These are phyloP conservation scores for Plusia festucae DNA, from an alignment of 2,888 invertebrate genomes.

Conservation along the genomic window DNA sequence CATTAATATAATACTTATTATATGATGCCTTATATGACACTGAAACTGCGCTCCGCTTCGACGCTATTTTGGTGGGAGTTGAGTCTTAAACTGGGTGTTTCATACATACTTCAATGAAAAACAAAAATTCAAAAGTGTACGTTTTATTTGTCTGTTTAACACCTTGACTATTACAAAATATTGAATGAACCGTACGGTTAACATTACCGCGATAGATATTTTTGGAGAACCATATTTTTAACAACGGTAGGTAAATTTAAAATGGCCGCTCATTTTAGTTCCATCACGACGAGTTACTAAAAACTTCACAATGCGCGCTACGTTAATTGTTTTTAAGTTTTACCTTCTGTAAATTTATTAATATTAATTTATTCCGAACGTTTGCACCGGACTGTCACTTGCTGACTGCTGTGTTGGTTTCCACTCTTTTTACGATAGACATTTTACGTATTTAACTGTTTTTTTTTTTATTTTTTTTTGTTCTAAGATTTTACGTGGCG, in stretches of 20 bases:
- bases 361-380: no score
- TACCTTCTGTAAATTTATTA: no score
- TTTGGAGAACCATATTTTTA: background rate
- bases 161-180: slow-evolving; percentile 3
- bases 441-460: background rate
- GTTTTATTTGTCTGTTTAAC: background rate
- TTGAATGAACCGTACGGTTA: background rate
- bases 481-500: no score
- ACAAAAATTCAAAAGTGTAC: background rate
- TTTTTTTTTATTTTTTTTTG: no score
- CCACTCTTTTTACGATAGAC: background rate
- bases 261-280: background rate
- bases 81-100: background rate
- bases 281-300: background rate
- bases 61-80: no score
- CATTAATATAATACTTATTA: no score
- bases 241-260: background rate
- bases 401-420: no score
- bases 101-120: background rate
- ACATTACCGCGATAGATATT: background rate
- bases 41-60: no score
- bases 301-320: background rate
- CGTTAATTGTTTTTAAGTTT: background rate
- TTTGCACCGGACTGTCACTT: no score
- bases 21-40: no score